Conservation (phyloP, 1,140 invertebrate genomes). For the Brachystomella parvula region DNA sequence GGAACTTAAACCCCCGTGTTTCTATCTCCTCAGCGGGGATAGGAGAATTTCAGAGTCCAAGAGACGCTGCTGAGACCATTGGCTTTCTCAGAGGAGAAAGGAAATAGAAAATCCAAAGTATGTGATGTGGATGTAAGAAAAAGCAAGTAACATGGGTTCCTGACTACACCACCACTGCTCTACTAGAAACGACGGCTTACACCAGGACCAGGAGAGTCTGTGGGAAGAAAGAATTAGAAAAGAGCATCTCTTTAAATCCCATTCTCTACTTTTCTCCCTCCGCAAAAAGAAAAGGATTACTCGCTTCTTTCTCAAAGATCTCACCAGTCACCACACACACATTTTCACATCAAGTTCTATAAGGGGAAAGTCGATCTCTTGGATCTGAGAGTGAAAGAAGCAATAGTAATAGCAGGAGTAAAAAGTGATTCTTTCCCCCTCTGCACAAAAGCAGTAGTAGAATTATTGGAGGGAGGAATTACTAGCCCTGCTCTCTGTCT, state of each 20-base stretch:
- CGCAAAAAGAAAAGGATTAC: slow-evolving; percentile 31
- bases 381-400: neutral
- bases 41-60: neutral
- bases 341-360: slow-evolving; percentile 25
- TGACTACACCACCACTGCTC: too few relatives aligned
- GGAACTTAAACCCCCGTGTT: neutral
- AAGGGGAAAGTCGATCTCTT: neutral
- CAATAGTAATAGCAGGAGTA: too few relatives aligned
- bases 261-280: slow-evolving; percentile 23
- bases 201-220: neutral
- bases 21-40: neutral
- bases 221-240: slow-evolving; percentile 6
- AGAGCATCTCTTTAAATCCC: slow-evolving; percentile 16
- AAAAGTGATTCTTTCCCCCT: neutral
- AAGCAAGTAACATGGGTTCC: too few relatives aligned
- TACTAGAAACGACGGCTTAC: neutral
- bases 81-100: too few relatives aligned
- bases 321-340: slow-evolving; percentile 12
- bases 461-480: neutral
- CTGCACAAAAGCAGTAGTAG: too few relatives aligned
- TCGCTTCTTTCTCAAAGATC: slow-evolving; percentile 3
- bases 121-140: too few relatives aligned
- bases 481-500: neutral
- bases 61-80: too few relatives aligned
- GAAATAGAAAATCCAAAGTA: too few relatives aligned